Percentiles rank a stretch among this genome's conserved stretches.
Conservation (phyloP, 2,797 vertebrate species). For the Rhinichthys osculus region DNA sequence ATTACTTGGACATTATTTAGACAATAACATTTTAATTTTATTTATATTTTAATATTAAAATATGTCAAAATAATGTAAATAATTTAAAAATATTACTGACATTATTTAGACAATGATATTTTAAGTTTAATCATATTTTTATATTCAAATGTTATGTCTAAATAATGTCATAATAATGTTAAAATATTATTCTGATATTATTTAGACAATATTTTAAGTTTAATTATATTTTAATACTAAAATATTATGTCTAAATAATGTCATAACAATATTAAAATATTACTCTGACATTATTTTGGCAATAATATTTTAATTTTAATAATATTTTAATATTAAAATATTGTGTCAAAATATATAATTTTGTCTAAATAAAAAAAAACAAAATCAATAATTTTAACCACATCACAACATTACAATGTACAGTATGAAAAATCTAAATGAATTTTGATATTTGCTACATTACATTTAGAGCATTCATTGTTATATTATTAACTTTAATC, state of each 20-base stretch:
- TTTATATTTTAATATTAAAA: neutral
- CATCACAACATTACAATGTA: neutral
- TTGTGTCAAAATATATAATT: neutral
- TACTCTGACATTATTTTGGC: neutral
- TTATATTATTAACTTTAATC: neutral
- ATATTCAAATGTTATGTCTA: neutral
- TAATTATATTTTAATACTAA: neutral
- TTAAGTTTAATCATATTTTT: neutral
- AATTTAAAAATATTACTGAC: too few relatives aligned
- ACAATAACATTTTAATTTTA: neutral
- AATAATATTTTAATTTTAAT: neutral
- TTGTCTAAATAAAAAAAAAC: neutral
- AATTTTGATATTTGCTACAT: neutral
- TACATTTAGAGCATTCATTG: neutral
- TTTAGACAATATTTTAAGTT: neutral
- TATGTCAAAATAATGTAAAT: neutral
- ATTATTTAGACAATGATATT: neutral
- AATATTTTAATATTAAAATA: neutral
- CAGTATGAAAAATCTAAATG: neutral
- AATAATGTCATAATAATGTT: neutral
- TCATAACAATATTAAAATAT: neutral
- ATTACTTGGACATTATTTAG: neutral
- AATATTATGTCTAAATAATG: neutral
- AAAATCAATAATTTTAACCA: neutral
- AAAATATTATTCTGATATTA: neutral